Evolutionary conservation across 37 sponge, comb jelly and placozoan species (phyloP).

Genomic region (Tethya wilhelma): DNA sequence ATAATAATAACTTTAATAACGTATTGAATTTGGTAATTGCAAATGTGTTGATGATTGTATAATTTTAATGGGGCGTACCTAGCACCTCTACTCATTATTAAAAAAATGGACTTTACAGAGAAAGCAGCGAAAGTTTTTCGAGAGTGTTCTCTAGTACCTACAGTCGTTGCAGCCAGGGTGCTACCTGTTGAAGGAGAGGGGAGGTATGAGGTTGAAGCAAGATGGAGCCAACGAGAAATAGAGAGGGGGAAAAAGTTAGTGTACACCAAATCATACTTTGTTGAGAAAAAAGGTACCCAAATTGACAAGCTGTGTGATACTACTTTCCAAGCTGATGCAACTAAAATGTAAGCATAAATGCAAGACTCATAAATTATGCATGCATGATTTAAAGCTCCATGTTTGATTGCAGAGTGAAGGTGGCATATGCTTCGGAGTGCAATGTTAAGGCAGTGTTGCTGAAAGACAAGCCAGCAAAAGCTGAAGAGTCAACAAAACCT

Average conservation of each 20-base stretch:
- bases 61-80: too few relatives aligned
- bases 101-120: too few relatives aligned
- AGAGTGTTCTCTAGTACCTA: constrained; percentile 21
- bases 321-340: constrained; percentile 52
- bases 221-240: constrained; percentile 74
- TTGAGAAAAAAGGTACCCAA: background rate
- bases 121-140: constrained; percentile 21
- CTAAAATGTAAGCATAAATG: constrained; percentile 16
- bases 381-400: too few relatives aligned
- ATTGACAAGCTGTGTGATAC: background rate
- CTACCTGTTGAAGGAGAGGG: background rate
- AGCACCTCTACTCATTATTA: too few relatives aligned
- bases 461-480: constrained; percentile 41
- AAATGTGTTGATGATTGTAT: too few relatives aligned
- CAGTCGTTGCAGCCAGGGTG: background rate
- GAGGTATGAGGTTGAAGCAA: constrained; percentile 35
- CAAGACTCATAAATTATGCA: background rate
- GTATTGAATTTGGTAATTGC: too few relatives aligned
- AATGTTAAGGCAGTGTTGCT: constrained; percentile 37
- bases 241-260: constrained; percentile 63
- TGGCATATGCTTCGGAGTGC: constrained; percentile 22
- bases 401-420: constrained; percentile 48
- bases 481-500: constrained; percentile 4
- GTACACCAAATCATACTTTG: constrained; percentile 39
- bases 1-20: too few relatives aligned